Evolutionary conservation across 2,113 vertebrate genomes (phyloP).

Genomic region (Henicopernis longicauda): DNA sequence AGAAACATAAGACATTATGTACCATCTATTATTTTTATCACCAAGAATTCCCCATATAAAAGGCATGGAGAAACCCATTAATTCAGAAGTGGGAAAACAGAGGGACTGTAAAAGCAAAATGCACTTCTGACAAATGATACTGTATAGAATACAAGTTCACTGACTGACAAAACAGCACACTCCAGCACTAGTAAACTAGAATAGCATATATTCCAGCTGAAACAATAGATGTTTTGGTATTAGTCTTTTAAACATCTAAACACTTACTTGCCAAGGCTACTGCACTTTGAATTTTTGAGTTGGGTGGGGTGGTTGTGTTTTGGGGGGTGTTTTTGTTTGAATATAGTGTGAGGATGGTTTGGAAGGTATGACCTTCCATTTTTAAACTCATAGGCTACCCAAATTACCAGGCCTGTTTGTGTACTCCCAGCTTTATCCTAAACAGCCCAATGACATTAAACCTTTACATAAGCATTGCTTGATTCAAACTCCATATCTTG

Average conservation of each 20-base stretch:
- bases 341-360: background rate
- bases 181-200: background rate
- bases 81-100: background rate
- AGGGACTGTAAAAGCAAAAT: slow-evolving; percentile 13
- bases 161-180: background rate
- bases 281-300: background rate
- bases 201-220: background rate
- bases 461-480: background rate
- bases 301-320: background rate
- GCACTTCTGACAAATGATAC: background rate
- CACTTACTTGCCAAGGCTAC: background rate
- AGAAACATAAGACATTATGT: background rate
- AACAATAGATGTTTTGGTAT: accelerated
- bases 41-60: background rate
- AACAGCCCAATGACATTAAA: background rate
- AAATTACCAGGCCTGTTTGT: background rate
- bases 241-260: background rate
- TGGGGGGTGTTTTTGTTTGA: background rate
- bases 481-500: background rate
- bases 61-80: background rate
- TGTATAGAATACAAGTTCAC: background rate
- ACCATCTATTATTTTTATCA: background rate
- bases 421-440: background rate
- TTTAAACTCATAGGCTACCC: background rate
- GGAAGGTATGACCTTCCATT: background rate